Percentiles rank a stretch among this genome's conserved stretches.
phyloP scores from a whole-genome alignment of 2,888 invertebrate species.

The Andrena hattorfiana region DNA sequence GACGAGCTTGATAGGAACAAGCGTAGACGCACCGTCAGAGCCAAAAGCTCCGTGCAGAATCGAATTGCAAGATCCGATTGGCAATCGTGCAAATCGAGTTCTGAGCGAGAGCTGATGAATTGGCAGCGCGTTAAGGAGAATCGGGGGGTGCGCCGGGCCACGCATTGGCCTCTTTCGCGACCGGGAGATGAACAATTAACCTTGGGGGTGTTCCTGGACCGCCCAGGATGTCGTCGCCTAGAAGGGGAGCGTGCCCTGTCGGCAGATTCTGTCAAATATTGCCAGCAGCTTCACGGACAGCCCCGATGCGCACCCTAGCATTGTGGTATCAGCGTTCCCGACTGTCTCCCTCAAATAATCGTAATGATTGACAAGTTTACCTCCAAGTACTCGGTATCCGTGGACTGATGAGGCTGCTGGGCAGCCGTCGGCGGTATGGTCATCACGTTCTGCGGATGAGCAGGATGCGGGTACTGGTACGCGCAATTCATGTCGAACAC shows the following conservation, averaged over 20 bases:
- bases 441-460: constrained; percentile 82
- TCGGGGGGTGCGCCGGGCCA: constrained; percentile 44
- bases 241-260: constrained; percentile 61
- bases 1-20: background rate
- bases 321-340: too few relatives aligned
- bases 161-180: constrained; percentile 78
- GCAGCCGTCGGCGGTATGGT: constrained; percentile 76
- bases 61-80: constrained; percentile 78
- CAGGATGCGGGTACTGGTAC: constrained; percentile 82
- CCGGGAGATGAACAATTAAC: constrained; percentile 85
- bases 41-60: constrained; percentile 48
- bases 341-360: background rate
- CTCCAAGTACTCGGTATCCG: constrained; percentile 82
- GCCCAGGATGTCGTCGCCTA: constrained; percentile 80
- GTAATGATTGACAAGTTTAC: constrained; percentile 68
- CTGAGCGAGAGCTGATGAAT: constrained; percentile 66
- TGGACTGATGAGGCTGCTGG: constrained; percentile 78
- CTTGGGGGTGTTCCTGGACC: constrained; percentile 76
- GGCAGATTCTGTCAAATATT: constrained; percentile 45
- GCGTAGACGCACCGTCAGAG: background rate
- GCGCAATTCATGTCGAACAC: constrained; percentile 81
- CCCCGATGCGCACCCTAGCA: constrained; percentile 54
- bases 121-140: constrained; percentile 73
- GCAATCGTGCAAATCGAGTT: constrained; percentile 82
- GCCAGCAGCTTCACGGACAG: constrained; percentile 25